Evolutionary conservation across 2,797 vertebrate species (phyloP).

Genomic region (Mus minutoides): DNA sequence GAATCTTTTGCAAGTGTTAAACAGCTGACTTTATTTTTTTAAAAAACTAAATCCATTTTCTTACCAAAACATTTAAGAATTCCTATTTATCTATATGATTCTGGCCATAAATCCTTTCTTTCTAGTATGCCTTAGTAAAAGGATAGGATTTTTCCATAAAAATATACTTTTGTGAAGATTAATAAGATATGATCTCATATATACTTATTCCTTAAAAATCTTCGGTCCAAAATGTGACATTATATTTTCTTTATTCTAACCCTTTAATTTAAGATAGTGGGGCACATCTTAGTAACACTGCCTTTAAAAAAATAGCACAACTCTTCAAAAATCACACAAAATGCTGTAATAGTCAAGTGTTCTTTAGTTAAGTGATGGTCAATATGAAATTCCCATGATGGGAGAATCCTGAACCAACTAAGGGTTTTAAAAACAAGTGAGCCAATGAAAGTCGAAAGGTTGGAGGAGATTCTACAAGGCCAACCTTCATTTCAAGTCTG

Average conservation of each 20-base stretch:
- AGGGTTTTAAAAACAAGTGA: background rate
- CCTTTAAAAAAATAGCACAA: constrained; percentile 38
- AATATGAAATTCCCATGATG: constrained; percentile 35
- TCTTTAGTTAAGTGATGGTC: constrained; percentile 53
- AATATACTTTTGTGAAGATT: constrained; percentile 71
- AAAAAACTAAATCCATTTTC: constrained; percentile 59
- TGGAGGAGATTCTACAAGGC: background rate
- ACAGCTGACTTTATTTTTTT: constrained; percentile 66
- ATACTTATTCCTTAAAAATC: constrained; percentile 57
- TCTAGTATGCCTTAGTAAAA: constrained; percentile 56
- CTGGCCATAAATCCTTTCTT: constrained; percentile 68
- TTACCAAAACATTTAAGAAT: constrained; percentile 33
- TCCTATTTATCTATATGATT: constrained; percentile 67
- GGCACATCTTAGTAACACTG: constrained; percentile 21
- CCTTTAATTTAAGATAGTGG: constrained; percentile 52
- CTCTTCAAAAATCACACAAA: constrained; percentile 32
- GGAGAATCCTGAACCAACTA: background rate
- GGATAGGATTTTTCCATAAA: constrained; percentile 62
- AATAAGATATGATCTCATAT: constrained; percentile 61
- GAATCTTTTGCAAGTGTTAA: constrained; percentile 73
- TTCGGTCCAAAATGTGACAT: constrained; percentile 40
- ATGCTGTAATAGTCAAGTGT: background rate
- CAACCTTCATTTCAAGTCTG: constrained; percentile 42
- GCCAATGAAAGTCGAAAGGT: constrained; percentile 17
- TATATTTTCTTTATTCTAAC: constrained; percentile 52